phyloP scores from a whole-genome alignment of 2,888 invertebrate species.

The Andrena fulva region DNA sequence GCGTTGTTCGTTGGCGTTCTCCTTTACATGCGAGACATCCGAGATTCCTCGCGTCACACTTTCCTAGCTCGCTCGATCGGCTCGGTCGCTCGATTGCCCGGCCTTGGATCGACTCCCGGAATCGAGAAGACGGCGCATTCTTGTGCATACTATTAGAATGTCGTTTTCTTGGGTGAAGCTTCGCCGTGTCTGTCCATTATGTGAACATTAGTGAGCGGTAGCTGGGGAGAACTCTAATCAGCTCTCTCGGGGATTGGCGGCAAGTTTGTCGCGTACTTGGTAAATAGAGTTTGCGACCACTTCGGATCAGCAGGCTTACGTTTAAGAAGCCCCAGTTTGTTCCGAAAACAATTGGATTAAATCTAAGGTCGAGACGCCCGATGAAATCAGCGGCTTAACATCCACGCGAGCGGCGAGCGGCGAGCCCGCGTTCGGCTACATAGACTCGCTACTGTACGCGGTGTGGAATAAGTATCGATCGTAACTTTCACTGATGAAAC shows the following conservation, averaged over 20 bases:
- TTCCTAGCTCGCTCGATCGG: constrained; percentile 14
- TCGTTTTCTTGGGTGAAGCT: neutral
- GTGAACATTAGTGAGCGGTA: neutral
- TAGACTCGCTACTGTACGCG: neutral
- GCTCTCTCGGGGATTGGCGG: neutral
- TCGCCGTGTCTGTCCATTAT: neutral
- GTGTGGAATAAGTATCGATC: neutral
- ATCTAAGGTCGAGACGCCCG: constrained; percentile 7
- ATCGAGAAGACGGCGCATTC: constrained; percentile 4
- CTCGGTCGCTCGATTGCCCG: neutral
- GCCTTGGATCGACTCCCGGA: constrained; percentile 27
- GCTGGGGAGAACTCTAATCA: neutral
- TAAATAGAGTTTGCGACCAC: neutral
- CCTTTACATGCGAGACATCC: neutral
- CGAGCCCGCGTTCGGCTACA: neutral
- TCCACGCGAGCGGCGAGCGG: neutral
- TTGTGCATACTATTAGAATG: neutral
- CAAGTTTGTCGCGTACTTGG: neutral
- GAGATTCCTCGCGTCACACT: constrained; percentile 7
- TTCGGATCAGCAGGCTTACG: neutral
- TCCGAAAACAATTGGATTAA: constrained; percentile 40
- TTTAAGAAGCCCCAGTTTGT: constrained; percentile 24
- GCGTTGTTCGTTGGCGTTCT: neutral
- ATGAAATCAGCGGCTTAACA: constrained; percentile 30
- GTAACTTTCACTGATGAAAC: no score